Percentiles rank a stretch among this genome's conserved stretches.
These are phyloP conservation scores for Pristis pectinata DNA, from an alignment of 2,797 vertebrate species.

Conservation along the genomic window DNA sequence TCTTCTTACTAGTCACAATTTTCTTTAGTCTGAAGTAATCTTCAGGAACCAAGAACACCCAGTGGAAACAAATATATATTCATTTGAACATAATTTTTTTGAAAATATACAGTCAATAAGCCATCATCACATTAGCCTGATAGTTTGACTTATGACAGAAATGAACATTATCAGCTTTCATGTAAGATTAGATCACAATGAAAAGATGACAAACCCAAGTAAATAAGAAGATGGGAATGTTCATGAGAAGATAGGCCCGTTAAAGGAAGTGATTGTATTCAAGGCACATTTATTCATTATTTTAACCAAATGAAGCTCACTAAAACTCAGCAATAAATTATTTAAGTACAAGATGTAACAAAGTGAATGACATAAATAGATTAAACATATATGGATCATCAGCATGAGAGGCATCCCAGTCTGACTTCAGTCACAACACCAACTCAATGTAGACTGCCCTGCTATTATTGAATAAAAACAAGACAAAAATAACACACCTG, in stretches of 20 bases:
- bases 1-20: background rate
- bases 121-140: background rate
- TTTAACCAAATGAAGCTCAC: background rate
- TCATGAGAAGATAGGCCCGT: background rate
- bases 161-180: background rate
- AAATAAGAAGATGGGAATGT: background rate
- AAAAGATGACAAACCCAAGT: background rate
- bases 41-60: background rate
- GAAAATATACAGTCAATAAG: background rate
- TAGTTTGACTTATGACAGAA: background rate
- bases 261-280: background rate
- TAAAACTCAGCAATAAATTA: background rate
- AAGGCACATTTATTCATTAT: constrained; percentile 11
- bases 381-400: background rate
- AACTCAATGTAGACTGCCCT: background rate
- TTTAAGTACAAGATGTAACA: background rate
- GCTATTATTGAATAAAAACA: background rate
- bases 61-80: background rate
- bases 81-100: background rate
- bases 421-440: background rate
- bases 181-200: background rate
- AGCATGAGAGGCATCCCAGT: background rate
- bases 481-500: background rate
- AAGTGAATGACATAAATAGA: background rate
- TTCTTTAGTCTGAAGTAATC: background rate